Evolutionary conservation across 1,140 invertebrate genomes (phyloP).

Genomic region (Bombyx mori): DNA sequence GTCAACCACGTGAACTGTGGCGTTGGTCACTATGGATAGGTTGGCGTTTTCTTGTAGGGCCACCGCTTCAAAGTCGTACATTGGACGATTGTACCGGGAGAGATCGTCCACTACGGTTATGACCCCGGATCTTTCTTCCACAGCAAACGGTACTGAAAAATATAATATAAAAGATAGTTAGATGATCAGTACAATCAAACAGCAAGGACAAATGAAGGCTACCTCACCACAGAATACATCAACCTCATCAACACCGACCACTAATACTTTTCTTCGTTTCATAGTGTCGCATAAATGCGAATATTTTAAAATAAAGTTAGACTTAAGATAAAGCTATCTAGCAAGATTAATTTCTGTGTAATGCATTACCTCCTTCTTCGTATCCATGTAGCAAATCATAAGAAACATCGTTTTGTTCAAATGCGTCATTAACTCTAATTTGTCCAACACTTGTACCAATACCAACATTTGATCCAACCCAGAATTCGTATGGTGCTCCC

Average conservation of each 20-base stretch:
- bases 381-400: constrained; percentile 87
- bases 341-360: not conserved
- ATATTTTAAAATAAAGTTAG: too few relatives aligned
- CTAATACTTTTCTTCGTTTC: too few relatives aligned
- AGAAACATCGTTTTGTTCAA: constrained; percentile 76
- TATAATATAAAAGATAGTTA: constrained; percentile 12
- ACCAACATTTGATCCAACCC: constrained; percentile 86
- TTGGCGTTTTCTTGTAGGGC: constrained; percentile 76
- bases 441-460: constrained; percentile 90
- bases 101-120: constrained; percentile 87
- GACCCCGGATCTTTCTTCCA: constrained; percentile 89
- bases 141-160: constrained; percentile 87
- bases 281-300: too few relatives aligned
- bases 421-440: constrained; percentile 80
- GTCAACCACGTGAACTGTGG: constrained; percentile 87
- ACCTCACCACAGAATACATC: too few relatives aligned
- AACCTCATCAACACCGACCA: too few relatives aligned
- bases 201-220: too few relatives aligned
- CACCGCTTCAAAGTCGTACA: constrained; percentile 87
- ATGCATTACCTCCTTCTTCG: constrained; percentile 79
- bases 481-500: constrained; percentile 91
- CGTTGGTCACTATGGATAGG: constrained; percentile 81
- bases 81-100: constrained; percentile 75
- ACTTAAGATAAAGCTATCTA: not conserved
- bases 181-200: not conserved